Base-by-base conservation (phyloP, 1,140 invertebrate species). In the Pogonomyrmex barbatus region DNA sequence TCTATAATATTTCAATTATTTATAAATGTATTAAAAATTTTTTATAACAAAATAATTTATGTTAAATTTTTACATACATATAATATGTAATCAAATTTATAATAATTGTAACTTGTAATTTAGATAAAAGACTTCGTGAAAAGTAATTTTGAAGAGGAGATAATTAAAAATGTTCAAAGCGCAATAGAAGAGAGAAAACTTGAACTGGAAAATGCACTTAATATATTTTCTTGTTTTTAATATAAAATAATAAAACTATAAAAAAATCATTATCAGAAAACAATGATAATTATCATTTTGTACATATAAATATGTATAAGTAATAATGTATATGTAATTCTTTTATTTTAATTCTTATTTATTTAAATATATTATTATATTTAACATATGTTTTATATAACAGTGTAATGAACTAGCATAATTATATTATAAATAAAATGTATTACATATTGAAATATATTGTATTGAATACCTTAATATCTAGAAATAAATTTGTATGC, bases 61-160 rank as follows among this genome's bases (percentile, higher is more conserved):
- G 14, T 47, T 2, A 17, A 5, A 24, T 6, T 50, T 50, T 50
- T 70, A 24, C 24, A 24, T 24, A 24, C 24, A 24, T 24, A 33
- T 17, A 33, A 50, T 30, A 14, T 1, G 4, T 14, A 14, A 70
- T 17, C 17, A 71, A 47, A 71, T 33, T 39, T 71, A 24, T 24
- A 24, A 24, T 24, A 24, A 24, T 24, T 24, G 24, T 24, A n/a
- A 71, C 36, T 47, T 47, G 3, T 82, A 0, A 39, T 71, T 39
- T 45, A 82, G 79, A 24, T 82, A 36, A 60, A 1, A 2, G 42
- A 71, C 6, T 71, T 71, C 6, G 42, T 47, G 6, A 47, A 60
- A 71, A 82, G 2, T 71, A 24, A 71, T 9, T 71, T n/a, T 12
- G 5, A 60, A 12, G 24, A 39, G 0, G 0, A n/a, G 52, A 24